phyloP scores from a whole-genome alignment of 2,797 vertebrate genomes.

The Enteromius treurensis region DNA sequence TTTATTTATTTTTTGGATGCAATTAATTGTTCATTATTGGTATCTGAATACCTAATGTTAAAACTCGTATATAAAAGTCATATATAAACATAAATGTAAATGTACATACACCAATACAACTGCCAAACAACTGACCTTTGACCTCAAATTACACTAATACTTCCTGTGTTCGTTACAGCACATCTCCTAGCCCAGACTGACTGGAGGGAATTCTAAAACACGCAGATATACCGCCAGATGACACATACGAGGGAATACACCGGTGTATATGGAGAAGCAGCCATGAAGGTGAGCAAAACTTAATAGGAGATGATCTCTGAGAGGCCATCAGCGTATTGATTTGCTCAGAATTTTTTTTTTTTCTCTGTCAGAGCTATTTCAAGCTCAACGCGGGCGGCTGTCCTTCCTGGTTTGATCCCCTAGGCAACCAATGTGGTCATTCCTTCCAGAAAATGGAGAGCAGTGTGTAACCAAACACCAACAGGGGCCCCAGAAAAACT shows the following conservation, averaged over 20 bases:
- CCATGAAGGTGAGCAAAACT: conserved; percentile 42
- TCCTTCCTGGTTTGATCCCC: conserved; percentile 66
- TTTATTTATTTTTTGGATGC: too few species aligned
- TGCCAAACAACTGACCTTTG: conserved; percentile 56
- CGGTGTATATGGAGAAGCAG: not conserved
- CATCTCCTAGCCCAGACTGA: conserved; percentile 32
- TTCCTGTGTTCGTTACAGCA: conserved; percentile 56
- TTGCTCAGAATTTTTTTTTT: conserved; percentile 52
- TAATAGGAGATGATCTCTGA: conserved; percentile 39
- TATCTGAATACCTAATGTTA: not conserved
- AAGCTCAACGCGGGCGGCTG: conserved; percentile 56
- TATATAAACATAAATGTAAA: not conserved
- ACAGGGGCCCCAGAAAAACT: conserved; percentile 61
- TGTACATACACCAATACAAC: conserved; percentile 49
- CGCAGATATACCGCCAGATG: not conserved
- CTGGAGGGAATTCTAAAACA: conserved; percentile 37
- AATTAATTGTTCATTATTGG: not conserved
- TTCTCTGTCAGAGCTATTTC: conserved; percentile 60
- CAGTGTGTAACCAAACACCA: conserved; percentile 64
- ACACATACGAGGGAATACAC: not conserved
- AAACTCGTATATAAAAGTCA: not conserved
- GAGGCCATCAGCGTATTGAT: conserved; percentile 60
- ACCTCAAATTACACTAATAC: conserved; percentile 60
- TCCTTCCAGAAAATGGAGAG: conserved; percentile 67
- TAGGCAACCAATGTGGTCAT: conserved; percentile 66